These are phyloP conservation scores for Atherinosoma microstoma DNA, from an alignment of 2,797 vertebrate species.

Conservation along the genomic window DNA sequence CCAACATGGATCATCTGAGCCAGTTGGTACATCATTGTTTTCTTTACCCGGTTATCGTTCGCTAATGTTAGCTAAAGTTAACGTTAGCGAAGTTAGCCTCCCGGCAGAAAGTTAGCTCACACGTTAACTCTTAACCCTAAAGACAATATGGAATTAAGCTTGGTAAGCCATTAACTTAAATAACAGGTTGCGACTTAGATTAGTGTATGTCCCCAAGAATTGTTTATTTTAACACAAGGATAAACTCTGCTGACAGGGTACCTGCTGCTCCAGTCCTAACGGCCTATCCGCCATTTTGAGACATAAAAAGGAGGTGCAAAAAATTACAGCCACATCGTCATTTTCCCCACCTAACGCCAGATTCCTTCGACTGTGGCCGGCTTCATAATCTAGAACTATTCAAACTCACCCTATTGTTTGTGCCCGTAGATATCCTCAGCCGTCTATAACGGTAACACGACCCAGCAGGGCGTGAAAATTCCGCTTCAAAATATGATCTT, in stretches of 20 bases:
- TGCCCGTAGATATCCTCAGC: slow-evolving; percentile 53
- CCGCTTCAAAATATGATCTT: slow-evolving; percentile 61
- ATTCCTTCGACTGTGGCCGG: slow-evolving; percentile 53
- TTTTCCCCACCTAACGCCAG: slow-evolving; percentile 73
- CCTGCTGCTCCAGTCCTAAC: slow-evolving; percentile 88
- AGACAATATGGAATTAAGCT: neutral
- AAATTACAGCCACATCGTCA: slow-evolving; percentile 88
- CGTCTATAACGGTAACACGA: slow-evolving; percentile 54
- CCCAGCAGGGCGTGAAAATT: slow-evolving; percentile 67
- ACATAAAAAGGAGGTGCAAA: slow-evolving; percentile 88
- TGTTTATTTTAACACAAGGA: slow-evolving; percentile 6
- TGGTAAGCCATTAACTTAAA: neutral
- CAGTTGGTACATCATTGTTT: neutral
- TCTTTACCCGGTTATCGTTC: slow-evolving; percentile 5
- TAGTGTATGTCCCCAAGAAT: neutral
- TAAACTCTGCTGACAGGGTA: slow-evolving; percentile 66
- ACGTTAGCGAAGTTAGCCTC: slow-evolving; percentile 62
- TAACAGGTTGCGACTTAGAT: no score
- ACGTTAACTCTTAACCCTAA: neutral
- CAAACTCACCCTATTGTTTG: slow-evolving; percentile 76
- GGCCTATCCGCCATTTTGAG: slow-evolving; percentile 99
- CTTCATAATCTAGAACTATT: slow-evolving; percentile 15
- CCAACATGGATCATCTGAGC: no score
- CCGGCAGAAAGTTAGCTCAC: slow-evolving; percentile 66
- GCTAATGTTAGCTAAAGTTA: slow-evolving; percentile 57